Percentiles rank a stretch among this genome's conserved stretches.
These are phyloP conservation scores for Caenorhabditis tropicalis DNA, from an alignment of 1,140 invertebrate genomes.

Conservation along the genomic window DNA sequence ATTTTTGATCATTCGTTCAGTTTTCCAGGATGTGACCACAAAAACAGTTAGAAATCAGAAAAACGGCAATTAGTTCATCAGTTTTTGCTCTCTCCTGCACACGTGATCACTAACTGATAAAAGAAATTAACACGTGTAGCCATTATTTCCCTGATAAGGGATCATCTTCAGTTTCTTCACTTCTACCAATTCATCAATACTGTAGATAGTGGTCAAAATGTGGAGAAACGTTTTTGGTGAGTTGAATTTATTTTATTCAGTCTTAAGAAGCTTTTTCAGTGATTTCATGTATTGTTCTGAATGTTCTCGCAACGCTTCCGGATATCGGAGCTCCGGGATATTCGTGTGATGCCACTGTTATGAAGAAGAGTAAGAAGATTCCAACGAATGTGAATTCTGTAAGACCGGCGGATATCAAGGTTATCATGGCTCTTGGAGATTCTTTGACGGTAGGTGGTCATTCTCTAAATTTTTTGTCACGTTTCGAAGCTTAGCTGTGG, in stretches of 20 bases:
- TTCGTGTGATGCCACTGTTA: constrained; percentile 47
- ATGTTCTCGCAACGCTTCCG: background rate
- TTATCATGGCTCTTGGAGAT: constrained; percentile 82
- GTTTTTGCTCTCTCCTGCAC: background rate
- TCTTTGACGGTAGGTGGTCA: constrained; percentile 76
- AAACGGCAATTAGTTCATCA: background rate
- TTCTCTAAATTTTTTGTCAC: background rate
- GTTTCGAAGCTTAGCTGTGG: background rate
- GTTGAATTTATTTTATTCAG: background rate
- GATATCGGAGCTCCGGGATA: constrained; percentile 57
- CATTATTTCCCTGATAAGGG: background rate
- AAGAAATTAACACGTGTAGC: background rate
- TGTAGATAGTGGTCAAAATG: background rate
- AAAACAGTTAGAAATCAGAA: background rate
- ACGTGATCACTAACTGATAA: constrained; percentile 6
- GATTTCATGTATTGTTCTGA: background rate
- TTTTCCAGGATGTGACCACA: background rate
- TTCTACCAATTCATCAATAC: background rate
- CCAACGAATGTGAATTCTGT: constrained; percentile 77
- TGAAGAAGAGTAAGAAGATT: constrained; percentile 47
- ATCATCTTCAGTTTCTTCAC: background rate
- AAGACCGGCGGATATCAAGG: constrained; percentile 81
- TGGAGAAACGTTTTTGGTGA: constrained; percentile 3
- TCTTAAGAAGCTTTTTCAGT: background rate
- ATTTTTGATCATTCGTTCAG: no score